Evolutionary conservation across 2,888 invertebrate species (phyloP).

Genomic region (Drosophila meridionalis): DNA sequence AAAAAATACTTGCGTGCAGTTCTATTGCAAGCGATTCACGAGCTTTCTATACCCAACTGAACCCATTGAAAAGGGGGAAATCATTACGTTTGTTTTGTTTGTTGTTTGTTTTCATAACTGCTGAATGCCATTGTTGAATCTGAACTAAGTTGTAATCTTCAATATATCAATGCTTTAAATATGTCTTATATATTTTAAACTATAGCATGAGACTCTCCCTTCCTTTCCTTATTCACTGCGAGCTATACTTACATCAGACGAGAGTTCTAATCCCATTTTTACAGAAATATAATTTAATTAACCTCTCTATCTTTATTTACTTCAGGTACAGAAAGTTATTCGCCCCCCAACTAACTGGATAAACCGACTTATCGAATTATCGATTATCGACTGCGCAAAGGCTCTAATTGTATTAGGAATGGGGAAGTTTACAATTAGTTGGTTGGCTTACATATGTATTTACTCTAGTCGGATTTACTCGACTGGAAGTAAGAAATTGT

Average conservation of each 20-base stretch:
- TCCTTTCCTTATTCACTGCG: too few species aligned
- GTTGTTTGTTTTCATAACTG: slow-evolving; percentile 1
- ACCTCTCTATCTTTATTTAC: neutral
- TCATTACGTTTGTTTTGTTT: neutral
- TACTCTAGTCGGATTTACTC: neutral
- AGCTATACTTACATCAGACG: too few species aligned
- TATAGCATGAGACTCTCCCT: too few species aligned
- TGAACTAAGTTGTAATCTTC: neutral
- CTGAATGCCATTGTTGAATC: slow-evolving; percentile 14
- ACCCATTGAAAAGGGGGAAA: too few species aligned
- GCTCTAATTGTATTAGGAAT: neutral
- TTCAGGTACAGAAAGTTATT: neutral
- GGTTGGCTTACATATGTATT: neutral
- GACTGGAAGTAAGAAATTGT: neutral
- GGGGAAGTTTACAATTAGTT: neutral
- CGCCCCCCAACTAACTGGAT: neutral
- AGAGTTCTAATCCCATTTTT: neutral
- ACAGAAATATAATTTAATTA: neutral
- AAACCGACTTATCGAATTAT: neutral
- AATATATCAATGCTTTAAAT: neutral
- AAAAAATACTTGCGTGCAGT: slow-evolving; percentile 46
- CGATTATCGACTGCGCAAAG: neutral
- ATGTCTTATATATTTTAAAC: neutral
- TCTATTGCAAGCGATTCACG: slow-evolving; percentile 20
- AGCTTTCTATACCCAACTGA: neutral